Evolutionary conservation across 2,113 vertebrate genomes (phyloP), one percentile per base, ranked within the genome.

Genomic region (Phalacrocorax pelagicus): DNA sequence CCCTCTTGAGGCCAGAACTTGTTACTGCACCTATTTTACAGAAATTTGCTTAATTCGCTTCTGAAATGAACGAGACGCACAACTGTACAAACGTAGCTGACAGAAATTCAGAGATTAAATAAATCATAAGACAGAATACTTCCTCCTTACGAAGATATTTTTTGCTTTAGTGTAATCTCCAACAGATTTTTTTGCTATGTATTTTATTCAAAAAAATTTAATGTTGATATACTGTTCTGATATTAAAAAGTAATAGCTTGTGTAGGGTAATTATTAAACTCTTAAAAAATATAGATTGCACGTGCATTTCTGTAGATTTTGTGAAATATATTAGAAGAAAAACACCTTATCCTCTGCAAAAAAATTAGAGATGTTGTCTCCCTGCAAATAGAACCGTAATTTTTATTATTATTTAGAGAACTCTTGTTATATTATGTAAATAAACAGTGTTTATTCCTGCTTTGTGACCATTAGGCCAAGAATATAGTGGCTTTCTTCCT

Each of bases 1-100:
- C 98, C 98, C 98, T 96, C 98, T 52, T 96, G 97, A 98, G 98
- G 97, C 81, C 65, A 10, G 0, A n/a, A 42, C 12, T 6, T 17
- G 61, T 87, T 55, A 95, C 44, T 97, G 81, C 97, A 92, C 3
- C 10, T 73, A 21, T 23, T 78, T 93, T 49, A 47, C 47, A 29
- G 29, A 12, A 19, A 2, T 46, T 30, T 18, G 7, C 40, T 24
- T 26, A 4, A 42, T 82, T 81, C 78, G 18, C 30, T n/a, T 69
- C 29, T 89, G 44, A 30, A n/a, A 62, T 12, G n/a, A 92, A 27
- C 2, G 6, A 79, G 24, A 51, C 3, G 24, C 2, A 5, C 32
- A 46, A 59, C 13, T 75, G 65, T 19, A 40, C 11, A 59, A 58
- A 75, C 2, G 2, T 4, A 16, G 51, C 15, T 85, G 36, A 16